These are phyloP conservation scores for Caenorhabditis angaria DNA, from an alignment of 2,888 invertebrate genomes.

Conservation along the genomic window DNA sequence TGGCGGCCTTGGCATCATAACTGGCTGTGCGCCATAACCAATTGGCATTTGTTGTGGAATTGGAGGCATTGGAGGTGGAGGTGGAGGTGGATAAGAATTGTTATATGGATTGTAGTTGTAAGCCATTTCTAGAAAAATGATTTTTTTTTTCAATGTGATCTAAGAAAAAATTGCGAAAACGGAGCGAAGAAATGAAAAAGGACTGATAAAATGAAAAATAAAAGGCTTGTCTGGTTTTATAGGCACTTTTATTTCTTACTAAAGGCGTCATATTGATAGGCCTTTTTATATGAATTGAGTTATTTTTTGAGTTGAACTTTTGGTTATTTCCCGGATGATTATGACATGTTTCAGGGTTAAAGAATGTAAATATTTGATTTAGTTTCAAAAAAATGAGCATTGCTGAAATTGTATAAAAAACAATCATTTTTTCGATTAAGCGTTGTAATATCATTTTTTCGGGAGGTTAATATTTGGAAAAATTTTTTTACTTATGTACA, in stretches of 20 bases:
- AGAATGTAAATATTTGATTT: too few relatives aligned
- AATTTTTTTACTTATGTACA: too few relatives aligned
- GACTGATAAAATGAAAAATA: not conserved
- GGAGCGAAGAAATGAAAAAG: not conserved
- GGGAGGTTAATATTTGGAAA: too few relatives aligned
- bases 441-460: too few relatives aligned
- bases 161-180: too few relatives aligned
- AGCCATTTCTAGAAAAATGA: conserved; percentile 12
- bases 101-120: conserved; percentile 27
- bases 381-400: too few relatives aligned
- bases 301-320: too few relatives aligned
- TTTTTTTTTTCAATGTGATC: too few relatives aligned
- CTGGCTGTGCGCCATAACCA: conserved; percentile 3
- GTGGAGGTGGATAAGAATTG: conserved; percentile 19
- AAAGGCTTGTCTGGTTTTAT: not conserved
- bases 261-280: not conserved
- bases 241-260: not conserved
- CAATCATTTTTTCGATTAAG: too few relatives aligned
- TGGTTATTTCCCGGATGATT: too few relatives aligned
- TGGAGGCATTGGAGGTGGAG: conserved; percentile 10
- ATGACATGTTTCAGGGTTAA: too few relatives aligned
- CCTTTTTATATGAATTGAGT: not conserved
- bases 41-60: conserved; percentile 5
- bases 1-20: conserved; percentile 6
- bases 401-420: too few relatives aligned